Evolutionary conservation across 2,888 invertebrate genomes (phyloP).

Genomic region (Eremobia ochroleuca): DNA sequence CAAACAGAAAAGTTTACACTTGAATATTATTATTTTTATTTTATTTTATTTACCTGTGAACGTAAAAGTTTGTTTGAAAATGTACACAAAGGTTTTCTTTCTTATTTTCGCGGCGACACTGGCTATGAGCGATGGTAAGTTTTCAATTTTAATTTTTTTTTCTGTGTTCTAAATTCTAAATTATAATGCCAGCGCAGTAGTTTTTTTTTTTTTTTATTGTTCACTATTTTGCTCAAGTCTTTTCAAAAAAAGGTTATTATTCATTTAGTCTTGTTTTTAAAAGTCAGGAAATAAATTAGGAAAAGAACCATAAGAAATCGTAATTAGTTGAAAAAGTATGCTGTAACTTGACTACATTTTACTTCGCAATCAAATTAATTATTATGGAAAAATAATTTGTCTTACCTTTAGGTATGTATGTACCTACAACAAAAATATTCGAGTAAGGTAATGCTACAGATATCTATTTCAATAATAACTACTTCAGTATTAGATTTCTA

Average conservation of each 20-base stretch:
- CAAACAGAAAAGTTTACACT: slow-evolving; percentile 47
- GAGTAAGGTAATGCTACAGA: background rate
- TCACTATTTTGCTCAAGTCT: background rate
- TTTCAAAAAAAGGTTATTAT: background rate
- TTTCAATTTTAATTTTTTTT: slow-evolving; percentile 1
- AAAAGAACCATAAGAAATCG: background rate
- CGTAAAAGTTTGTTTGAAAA: slow-evolving; percentile 60
- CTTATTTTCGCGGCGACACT: slow-evolving; percentile 74
- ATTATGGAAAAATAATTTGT: background rate
- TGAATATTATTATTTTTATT: slow-evolving; percentile 15
- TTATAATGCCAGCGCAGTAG: background rate
- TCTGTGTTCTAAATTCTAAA: background rate
- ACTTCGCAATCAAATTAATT: background rate
- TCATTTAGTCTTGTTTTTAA: background rate
- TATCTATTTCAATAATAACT: background rate
- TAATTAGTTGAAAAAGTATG: background rate
- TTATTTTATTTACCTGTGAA: slow-evolving; percentile 35
- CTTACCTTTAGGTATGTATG: background rate
- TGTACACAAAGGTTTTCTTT: slow-evolving; percentile 76
- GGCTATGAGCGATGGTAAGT: slow-evolving; percentile 78
- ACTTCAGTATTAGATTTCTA: slow-evolving; percentile 14
- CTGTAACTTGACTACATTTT: background rate
- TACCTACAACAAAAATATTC: background rate
- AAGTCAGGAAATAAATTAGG: background rate
- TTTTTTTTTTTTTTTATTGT: background rate